phyloP scores from a whole-genome alignment of 1,140 invertebrate species.

The Tetranychus urticae region DNA sequence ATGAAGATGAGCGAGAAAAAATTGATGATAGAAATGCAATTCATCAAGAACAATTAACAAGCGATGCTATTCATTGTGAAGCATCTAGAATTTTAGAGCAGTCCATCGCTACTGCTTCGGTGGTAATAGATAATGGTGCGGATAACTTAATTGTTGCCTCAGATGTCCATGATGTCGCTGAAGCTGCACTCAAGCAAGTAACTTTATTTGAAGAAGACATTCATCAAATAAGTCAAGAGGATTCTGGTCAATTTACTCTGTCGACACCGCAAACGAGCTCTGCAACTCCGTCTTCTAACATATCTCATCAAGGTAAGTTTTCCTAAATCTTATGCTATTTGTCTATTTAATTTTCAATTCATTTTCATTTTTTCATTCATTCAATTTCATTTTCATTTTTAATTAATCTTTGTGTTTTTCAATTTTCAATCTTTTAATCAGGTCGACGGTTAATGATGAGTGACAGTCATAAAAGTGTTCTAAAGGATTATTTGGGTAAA shows the following conservation, averaged over 20 bases:
- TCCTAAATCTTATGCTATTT: neutral
- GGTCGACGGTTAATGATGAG: neutral
- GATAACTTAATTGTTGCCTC: neutral
- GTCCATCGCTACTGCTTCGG: constrained; percentile 10
- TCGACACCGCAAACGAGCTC: too few species aligned
- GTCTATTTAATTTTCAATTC: neutral
- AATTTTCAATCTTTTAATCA: neutral
- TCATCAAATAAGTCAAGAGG: neutral
- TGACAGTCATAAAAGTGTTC: neutral
- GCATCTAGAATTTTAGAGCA: constrained; percentile 9
- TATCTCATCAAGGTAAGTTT: neutral
- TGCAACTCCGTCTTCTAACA: too few species aligned
- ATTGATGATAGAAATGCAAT: too few species aligned
- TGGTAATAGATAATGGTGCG: neutral
- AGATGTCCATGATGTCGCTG: neutral
- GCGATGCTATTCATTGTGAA: constrained; percentile 2
- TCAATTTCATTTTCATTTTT: too few species aligned
- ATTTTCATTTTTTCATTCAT: too few species aligned
- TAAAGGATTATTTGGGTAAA: neutral
- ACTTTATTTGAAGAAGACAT: neutral
- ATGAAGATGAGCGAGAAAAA: neutral
- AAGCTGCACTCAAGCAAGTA: neutral
- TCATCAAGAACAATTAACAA: too few species aligned
- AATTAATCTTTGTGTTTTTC: too few species aligned
- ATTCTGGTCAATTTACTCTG: too few species aligned